Evolutionary conservation across 2,113 vertebrate species (phyloP), one percentile per base, ranked within the genome.

Genomic region (Melanerpes aurifrons): DNA sequence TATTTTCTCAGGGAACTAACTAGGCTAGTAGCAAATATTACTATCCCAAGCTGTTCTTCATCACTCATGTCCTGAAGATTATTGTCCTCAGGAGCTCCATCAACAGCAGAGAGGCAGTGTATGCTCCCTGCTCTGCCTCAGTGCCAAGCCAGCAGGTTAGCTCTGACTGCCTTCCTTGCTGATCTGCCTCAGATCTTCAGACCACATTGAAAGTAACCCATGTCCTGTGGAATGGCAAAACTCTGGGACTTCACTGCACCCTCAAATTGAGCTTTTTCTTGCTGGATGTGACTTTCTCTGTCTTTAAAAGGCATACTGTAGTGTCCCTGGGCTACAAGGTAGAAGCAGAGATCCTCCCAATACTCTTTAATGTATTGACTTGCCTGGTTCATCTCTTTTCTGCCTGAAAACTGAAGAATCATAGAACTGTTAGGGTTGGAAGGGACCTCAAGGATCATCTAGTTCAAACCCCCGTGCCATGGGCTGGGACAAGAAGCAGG

Each of bases 131-230:
- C 67, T 45, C 67, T 68, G 56, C 50, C 25, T 22, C 0, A 0
- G 26, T 61, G 45, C 57, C 69, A 58, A 4, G 18, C 50, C 40
- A 57, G 62, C 53, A 54, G 35, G 25, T 59, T 32, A 3, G 4
- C 37, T 54, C 58, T 12, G 15, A 2, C 35, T 59, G 29, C 68
- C 22, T 29, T 59, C 28, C 5, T 20, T 56, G 45, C 57, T 47
- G 37, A 3, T 59, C 59, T 72, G 12, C 20, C 43, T 59, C 29
- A 43, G 19, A 67, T 14, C n/a, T 77, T 24, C 1, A 1, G 48
- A 19, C 35, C 32, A 7, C 25, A 2, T 6, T 0, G 0, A 78
- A 54, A 12, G 72, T 18, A 57, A 16, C 24, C 29, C 2, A 1
- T 40, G 19, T 56, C 62, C 37, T 31, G 4, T 28, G 63, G 31